phyloP scores from a whole-genome alignment of 2,888 invertebrate genomes.

The Temnothorax unifasciatus region DNA sequence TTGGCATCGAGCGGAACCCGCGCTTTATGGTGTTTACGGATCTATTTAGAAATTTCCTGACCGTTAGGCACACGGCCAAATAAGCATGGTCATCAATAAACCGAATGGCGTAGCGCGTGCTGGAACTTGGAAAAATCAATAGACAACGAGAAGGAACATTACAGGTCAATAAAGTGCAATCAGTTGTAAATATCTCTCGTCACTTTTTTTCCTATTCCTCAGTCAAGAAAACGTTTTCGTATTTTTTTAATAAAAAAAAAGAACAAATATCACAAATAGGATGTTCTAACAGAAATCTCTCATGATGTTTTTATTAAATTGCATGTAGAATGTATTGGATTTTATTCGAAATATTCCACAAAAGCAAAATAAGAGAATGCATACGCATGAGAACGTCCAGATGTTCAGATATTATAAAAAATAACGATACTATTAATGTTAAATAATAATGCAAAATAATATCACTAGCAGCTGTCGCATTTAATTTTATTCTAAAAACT shows the following conservation, averaged over 20 bases:
- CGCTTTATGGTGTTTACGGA: slow-evolving; percentile 65
- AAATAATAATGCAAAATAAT: slow-evolving; percentile 68
- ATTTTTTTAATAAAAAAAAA: background rate
- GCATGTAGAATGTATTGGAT: slow-evolving; percentile 26
- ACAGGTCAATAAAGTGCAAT: slow-evolving; percentile 47
- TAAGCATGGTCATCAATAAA: slow-evolving; percentile 57
- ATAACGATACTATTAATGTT: slow-evolving; percentile 63
- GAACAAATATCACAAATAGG: background rate
- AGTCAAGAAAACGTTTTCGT: background rate
- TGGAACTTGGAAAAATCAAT: slow-evolving; percentile 54
- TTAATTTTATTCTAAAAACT: slow-evolving; percentile 29
- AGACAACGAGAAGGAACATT: slow-evolving; percentile 44
- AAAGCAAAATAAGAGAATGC: slow-evolving; percentile 45
- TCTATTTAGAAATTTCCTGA: slow-evolving; percentile 63
- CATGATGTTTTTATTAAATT: slow-evolving; percentile 56
- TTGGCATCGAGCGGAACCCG: slow-evolving; percentile 59
- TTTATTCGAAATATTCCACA: slow-evolving; percentile 44
- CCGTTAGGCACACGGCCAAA: slow-evolving; percentile 58
- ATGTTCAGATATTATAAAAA: slow-evolving; percentile 34
- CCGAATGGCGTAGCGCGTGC: slow-evolving; percentile 34
- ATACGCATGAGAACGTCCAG: slow-evolving; percentile 38
- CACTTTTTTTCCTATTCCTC: background rate
- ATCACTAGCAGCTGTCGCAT: slow-evolving; percentile 64
- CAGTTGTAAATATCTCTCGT: slow-evolving; percentile 37
- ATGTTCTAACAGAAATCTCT: slow-evolving; percentile 23